Base-by-base conservation (phyloP, 2,797 vertebrate species). In the Cyprinella venusta region DNA sequence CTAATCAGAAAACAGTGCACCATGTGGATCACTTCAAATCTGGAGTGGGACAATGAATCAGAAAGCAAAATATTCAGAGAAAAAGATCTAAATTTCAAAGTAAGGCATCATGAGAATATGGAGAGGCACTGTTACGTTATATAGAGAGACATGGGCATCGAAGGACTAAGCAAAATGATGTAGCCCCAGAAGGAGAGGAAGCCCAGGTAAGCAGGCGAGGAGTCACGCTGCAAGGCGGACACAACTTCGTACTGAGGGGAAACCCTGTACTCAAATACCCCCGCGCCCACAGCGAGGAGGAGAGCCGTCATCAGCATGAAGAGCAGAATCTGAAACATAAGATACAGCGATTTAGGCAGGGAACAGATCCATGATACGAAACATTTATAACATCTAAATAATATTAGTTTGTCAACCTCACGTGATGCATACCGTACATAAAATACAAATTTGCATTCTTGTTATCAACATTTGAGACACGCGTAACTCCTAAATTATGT, bases 131-230 rank as follows among this genome's bases (percentile, higher is more conserved):
- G 96, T 93, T 89, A 99, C 98, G 94, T 91, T 88, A 99, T 96
- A 30, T 98, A 98, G 92, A 98, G 96, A 16, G 96, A 90, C 90
- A 98, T 96, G 76, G 98, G 98, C 61, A 99, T 93, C 76, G 96
- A 94, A 4, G 96, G 94, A 21, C 96, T 97, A n/a, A 99, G 93
- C 42, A 99, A 92, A 87, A 98, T 96, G 30, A 95, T 90, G 91
- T 97, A 98, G 85, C 96, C 93, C 96, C 97, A 98, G 91, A 95
- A 98, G 69, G 77, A 85, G 72, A 98, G 90, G 91, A 99, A 97
- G 15, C 93, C 93, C 0, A 92, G 93, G 33, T 95, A 94, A 64
- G 80, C 80, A 0, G 93, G 86, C 9, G 86, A 88, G 0, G 33
- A 86, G n/a, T 87, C 12, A 0, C 83, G 87, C 80, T 90, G 87